These are phyloP conservation scores for Agrochola lychnidis DNA, from an alignment of 2,888 invertebrate species.

Conservation along the genomic window DNA sequence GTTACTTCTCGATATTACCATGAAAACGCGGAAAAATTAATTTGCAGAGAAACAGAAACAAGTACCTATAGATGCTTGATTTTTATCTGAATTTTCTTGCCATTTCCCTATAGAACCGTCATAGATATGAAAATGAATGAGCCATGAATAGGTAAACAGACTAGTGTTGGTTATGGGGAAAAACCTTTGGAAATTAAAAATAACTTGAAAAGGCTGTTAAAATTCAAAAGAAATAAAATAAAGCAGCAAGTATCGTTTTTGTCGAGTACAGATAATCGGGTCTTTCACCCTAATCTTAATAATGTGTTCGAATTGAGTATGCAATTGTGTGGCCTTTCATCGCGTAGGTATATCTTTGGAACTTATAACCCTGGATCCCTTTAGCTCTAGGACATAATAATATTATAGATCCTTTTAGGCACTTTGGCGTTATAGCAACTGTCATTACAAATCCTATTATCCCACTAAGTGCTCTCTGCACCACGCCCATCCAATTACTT, in stretches of 20 bases:
- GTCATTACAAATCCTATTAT: conserved; percentile 8
- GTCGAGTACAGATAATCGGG: conserved; percentile 23
- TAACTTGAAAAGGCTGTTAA: conserved; percentile 15
- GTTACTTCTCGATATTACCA: neutral
- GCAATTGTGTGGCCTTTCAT: neutral
- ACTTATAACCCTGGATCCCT: neutral
- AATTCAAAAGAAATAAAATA: conserved; percentile 22
- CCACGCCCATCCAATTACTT: conserved; percentile 11
- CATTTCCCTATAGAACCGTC: neutral
- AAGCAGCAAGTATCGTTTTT: conserved; percentile 2
- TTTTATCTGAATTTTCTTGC: conserved; percentile 15
- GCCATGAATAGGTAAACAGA: conserved; percentile 11
- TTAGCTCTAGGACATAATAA: neutral
- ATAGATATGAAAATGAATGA: conserved; percentile 19
- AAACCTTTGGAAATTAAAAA: conserved; percentile 3
- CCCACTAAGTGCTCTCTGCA: neutral
- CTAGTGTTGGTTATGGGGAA: neutral
- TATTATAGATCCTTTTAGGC: neutral
- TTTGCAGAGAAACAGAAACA: neutral
- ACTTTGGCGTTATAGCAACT: neutral
- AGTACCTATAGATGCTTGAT: neutral
- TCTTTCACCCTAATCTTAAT: conserved; percentile 18
- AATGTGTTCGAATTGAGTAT: neutral
- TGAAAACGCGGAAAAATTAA: neutral
- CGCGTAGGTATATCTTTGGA: neutral